Percentiles rank a stretch among this genome's conserved stretches.
Conservation (phyloP, 2,797 vertebrate genomes). For the Falco rusticolus region DNA sequence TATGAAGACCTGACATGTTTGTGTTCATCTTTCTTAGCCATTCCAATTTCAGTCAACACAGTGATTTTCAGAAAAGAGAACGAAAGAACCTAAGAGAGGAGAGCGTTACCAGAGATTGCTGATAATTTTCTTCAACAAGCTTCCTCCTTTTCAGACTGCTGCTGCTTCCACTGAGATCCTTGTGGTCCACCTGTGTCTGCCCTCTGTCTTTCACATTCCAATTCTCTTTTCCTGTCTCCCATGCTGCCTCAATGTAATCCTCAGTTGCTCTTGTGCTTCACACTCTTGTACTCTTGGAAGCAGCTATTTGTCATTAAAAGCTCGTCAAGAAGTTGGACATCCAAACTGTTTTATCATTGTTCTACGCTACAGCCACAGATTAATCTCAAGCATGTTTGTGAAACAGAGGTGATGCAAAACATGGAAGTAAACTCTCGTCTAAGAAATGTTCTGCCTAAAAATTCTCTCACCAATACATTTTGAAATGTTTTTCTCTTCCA, state of each 20-base stretch:
- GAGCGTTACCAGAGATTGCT: background rate
- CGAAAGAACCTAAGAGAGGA: background rate
- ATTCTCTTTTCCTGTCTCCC: background rate
- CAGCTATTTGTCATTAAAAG: background rate
- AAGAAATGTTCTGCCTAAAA: background rate
- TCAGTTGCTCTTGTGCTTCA: background rate
- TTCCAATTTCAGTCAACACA: background rate
- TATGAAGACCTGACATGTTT: background rate
- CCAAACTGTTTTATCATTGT: background rate
- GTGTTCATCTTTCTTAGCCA: background rate
- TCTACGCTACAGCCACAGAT: background rate
- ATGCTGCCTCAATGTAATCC: background rate
- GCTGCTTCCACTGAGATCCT: background rate
- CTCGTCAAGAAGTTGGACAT: background rate
- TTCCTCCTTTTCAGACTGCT: background rate
- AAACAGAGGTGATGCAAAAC: background rate
- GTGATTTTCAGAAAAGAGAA: background rate
- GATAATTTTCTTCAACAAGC: background rate
- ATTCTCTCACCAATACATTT: background rate
- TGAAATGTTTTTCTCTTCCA: background rate
- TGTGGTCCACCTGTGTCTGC: background rate
- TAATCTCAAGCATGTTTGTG: background rate
- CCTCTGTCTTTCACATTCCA: background rate
- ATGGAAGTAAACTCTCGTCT: background rate
- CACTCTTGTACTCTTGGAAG: background rate